Percentiles rank a stretch among this genome's conserved stretches.
Conservation (phyloP, 2,113 vertebrate genomes). For the Rhinolophus sinicus region DNA sequence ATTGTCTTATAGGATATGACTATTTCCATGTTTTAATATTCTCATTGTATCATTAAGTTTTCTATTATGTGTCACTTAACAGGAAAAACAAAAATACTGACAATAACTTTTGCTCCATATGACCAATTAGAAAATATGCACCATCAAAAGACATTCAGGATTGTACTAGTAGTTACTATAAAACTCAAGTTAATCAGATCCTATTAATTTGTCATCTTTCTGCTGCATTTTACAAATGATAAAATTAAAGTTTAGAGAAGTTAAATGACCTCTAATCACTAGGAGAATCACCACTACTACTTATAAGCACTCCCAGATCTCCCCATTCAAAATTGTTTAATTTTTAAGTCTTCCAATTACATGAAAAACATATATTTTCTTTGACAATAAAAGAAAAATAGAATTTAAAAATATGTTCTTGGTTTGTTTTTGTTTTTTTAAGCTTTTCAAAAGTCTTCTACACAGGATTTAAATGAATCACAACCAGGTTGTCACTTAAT, state of each 20-base stretch:
- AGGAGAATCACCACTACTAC: neutral
- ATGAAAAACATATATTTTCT: neutral
- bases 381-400: neutral
- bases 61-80: neutral
- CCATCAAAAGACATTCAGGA: neutral
- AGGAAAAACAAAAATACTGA: neutral
- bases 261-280: neutral
- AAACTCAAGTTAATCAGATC: neutral
- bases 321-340: neutral
- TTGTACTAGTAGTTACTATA: neutral
- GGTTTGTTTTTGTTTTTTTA: neutral
- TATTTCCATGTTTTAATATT: neutral
- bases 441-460: neutral
- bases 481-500: neutral
- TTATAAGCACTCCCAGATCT: neutral
- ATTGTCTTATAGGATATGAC: neutral
- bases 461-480: neutral
- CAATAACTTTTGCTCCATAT: neutral
- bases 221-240: neutral
- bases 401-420: neutral
- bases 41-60: neutral
- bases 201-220: neutral
- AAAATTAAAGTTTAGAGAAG: neutral
- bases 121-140: neutral
- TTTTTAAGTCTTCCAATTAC: neutral